A percentile compares a stretch with the other conserved stretches of the same genome.
These are phyloP conservation scores for Cataglyphis hispanica DNA, from an alignment of 1,140 invertebrate species.

Conservation along the genomic window DNA sequence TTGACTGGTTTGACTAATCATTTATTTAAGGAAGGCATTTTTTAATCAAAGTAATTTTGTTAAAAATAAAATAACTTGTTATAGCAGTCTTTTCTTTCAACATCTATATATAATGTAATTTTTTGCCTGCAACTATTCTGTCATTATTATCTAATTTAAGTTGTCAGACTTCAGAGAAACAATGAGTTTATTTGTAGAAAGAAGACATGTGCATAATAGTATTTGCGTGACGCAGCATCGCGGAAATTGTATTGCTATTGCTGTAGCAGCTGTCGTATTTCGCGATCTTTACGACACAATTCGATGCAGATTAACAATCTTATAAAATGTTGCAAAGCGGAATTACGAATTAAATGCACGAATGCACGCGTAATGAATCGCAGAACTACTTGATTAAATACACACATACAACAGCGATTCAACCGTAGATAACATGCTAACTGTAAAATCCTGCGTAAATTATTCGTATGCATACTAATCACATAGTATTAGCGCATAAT, in stretches of 20 bases:
- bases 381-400: slow-evolving; percentile 54
- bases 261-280: slow-evolving; percentile 64
- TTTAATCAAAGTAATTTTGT: background rate
- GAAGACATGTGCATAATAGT: slow-evolving; percentile 39
- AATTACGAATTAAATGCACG: slow-evolving; percentile 30
- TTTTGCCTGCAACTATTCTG: background rate
- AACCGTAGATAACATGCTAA: slow-evolving; percentile 41
- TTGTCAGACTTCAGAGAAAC: slow-evolving; percentile 15
- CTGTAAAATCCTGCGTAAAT: slow-evolving; percentile 39
- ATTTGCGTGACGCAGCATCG: slow-evolving; percentile 68
- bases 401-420: slow-evolving; percentile 35
- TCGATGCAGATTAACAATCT: slow-evolving; percentile 65
- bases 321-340: slow-evolving; percentile 63
- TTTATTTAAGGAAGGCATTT: background rate
- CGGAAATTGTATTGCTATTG: slow-evolving; percentile 49
- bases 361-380: slow-evolving; percentile 25
- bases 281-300: slow-evolving; percentile 70
- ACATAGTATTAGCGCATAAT: slow-evolving; percentile 20
- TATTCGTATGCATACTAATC: slow-evolving; percentile 41
- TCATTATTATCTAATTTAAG: slow-evolving; percentile 5
- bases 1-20: background rate
- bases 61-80: background rate
- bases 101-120: background rate
- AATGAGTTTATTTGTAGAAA: slow-evolving; percentile 43
- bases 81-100: background rate